phyloP scores from a whole-genome alignment of 35 echinoderm and acorn worm species.

The Lytechinus variegatus region DNA sequence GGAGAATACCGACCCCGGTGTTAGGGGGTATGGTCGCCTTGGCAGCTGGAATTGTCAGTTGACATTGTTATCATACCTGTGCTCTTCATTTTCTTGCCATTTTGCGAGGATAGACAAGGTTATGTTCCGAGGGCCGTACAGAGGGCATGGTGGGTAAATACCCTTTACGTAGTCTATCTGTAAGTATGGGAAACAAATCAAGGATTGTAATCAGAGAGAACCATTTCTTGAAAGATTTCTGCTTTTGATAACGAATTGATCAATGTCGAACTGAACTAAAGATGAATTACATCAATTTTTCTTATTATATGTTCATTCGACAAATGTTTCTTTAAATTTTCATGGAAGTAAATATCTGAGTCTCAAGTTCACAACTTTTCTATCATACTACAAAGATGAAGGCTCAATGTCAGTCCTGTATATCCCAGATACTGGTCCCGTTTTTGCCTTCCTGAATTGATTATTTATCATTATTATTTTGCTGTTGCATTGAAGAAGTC shows the following conservation, averaged over 20 bases:
- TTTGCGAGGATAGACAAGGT: conserved; percentile 18
- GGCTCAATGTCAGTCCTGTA: background rate
- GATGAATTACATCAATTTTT: too few relatives aligned
- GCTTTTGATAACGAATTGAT: too few relatives aligned
- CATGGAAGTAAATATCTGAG: too few relatives aligned
- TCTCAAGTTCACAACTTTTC: background rate
- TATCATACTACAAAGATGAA: background rate
- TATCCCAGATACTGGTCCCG: background rate
- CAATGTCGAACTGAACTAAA: too few relatives aligned
- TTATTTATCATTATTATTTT: background rate
- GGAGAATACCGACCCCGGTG: conserved; percentile 13
- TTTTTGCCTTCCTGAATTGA: too few relatives aligned
- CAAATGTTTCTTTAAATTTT: too few relatives aligned
- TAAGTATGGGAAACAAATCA: background rate
- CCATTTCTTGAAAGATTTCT: background rate
- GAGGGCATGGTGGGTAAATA: conserved; percentile 1
- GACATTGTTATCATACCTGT: conserved; percentile 50
- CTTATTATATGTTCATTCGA: too few relatives aligned
- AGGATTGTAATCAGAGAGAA: background rate
- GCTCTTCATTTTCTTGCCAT: background rate
- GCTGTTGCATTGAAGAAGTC: background rate
- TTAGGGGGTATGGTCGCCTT: background rate
- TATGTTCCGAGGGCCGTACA: background rate
- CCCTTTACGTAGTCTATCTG: background rate
- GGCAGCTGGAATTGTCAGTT: conserved; percentile 16